phyloP scores from a whole-genome alignment of 30 jellyfish, hydroid and myxozoan species.

The Haliclystus octoradiatus region DNA sequence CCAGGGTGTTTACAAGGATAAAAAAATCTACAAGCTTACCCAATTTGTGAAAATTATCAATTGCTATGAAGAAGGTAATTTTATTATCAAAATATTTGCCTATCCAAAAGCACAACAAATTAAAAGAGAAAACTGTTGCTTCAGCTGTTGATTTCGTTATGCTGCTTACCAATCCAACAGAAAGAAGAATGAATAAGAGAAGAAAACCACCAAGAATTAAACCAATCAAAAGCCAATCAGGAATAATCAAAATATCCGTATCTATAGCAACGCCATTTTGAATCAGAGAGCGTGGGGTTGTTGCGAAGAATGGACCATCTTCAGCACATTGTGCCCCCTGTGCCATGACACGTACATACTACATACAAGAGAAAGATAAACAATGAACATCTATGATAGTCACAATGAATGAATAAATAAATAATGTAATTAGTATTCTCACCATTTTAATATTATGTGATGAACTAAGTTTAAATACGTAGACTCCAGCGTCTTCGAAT shows the following conservation, averaged over 20 bases:
- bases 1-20: too few species aligned
- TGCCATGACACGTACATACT: conserved; percentile 97
- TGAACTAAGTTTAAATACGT: conserved; percentile 74
- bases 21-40: too few species aligned
- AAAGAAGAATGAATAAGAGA: conserved; percentile 58
- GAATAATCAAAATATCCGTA: conserved; percentile 59
- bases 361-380: conserved; percentile 3
- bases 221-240: conserved; percentile 91
- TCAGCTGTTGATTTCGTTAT: too few species aligned
- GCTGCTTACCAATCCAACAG: conserved; percentile 67
- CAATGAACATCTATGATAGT: too few species aligned
- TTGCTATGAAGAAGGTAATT: too few species aligned
- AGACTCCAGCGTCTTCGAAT: conserved; percentile 72
- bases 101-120: too few species aligned
- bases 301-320: conserved; percentile 91
- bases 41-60: too few species aligned
- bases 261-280: conserved; percentile 82
- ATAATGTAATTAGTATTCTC: neutral
- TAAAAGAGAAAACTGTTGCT: too few species aligned
- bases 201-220: conserved; percentile 73
- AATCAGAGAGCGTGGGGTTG: conserved; percentile 78
- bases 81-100: too few species aligned
- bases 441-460: conserved; percentile 52
- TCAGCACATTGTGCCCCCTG: conserved; percentile 91
- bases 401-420: neutral